Evolutionary conservation across 2,797 vertebrate species (phyloP).

Genomic region (Betta splendens): DNA sequence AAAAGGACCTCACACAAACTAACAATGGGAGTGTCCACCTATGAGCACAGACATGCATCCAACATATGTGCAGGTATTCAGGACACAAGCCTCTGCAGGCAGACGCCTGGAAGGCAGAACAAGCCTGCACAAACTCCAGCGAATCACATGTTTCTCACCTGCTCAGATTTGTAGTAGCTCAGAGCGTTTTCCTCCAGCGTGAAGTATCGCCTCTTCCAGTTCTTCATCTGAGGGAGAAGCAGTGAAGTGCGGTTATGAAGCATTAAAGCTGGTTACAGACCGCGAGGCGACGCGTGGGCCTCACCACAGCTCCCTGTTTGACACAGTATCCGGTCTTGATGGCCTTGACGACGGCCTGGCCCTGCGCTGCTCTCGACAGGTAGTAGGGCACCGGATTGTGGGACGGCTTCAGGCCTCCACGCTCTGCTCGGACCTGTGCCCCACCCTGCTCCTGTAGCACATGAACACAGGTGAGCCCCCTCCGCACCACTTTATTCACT

Average conservation of each 20-base stretch:
- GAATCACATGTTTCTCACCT: slow-evolving; percentile 77
- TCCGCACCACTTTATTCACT: too few species aligned
- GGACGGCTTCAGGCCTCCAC: slow-evolving; percentile 82
- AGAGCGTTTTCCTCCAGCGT: slow-evolving; percentile 91
- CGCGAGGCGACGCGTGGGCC: slow-evolving; percentile 9
- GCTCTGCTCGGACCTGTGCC: slow-evolving; percentile 83
- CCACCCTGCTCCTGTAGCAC: slow-evolving; percentile 79
- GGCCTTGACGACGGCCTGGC: slow-evolving; percentile 88
- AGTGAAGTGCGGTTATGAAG: background rate
- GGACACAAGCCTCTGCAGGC: slow-evolving; percentile 38
- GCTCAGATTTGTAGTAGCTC: slow-evolving; percentile 94
- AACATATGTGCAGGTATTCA: slow-evolving; percentile 49
- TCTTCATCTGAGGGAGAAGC: slow-evolving; percentile 88
- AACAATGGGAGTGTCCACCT: slow-evolving; percentile 21
- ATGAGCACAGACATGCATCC: slow-evolving; percentile 32
- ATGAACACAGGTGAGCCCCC: slow-evolving; percentile 28
- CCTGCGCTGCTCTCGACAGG: slow-evolving; percentile 82
- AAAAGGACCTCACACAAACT: too few species aligned
- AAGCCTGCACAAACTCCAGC: background rate
- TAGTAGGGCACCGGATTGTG: slow-evolving; percentile 88
- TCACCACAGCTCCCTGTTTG: slow-evolving; percentile 96
- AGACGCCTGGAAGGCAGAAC: slow-evolving; percentile 5
- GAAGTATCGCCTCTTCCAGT: slow-evolving; percentile 97
- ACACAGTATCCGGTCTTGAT: slow-evolving; percentile 95
- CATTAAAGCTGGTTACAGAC: too few species aligned